These are phyloP conservation scores for Leptothorax acervorum DNA, from an alignment of 2,888 invertebrate species.

Conservation along the genomic window DNA sequence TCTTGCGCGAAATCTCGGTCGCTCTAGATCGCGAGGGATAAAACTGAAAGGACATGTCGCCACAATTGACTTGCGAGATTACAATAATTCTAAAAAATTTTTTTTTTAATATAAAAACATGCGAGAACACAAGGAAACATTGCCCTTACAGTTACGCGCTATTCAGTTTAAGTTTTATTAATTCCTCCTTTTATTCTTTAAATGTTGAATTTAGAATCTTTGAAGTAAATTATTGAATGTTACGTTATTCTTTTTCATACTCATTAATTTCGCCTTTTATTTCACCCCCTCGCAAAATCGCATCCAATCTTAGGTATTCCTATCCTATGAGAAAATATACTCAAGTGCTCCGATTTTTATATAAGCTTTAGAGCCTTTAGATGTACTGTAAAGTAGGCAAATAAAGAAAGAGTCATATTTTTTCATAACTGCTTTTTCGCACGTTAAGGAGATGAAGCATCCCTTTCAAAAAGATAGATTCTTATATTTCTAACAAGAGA, in stretches of 20 bases:
- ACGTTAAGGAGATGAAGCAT: too few species aligned
- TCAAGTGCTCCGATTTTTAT: too few species aligned
- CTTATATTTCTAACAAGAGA: too few species aligned
- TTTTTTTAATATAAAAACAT: not conserved
- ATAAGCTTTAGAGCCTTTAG: too few species aligned
- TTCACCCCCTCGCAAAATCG: not conserved
- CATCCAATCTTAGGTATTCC: not conserved
- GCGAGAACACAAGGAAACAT: not conserved
- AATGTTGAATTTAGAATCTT: not conserved
- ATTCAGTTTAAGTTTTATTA: not conserved
- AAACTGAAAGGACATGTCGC: not conserved
- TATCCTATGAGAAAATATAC: not conserved
- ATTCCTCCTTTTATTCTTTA: not conserved
- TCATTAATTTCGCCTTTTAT: not conserved
- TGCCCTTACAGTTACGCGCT: not conserved
- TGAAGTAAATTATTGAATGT: not conserved
- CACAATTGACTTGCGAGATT: not conserved
- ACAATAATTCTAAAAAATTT: not conserved
- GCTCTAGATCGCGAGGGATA: not conserved
- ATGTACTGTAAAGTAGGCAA: too few species aligned
- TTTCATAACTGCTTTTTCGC: too few species aligned
- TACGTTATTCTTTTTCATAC: not conserved
- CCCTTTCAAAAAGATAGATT: too few species aligned
- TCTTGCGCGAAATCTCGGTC: not conserved
- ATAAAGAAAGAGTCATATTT: too few species aligned